A percentile compares a stretch with the other conserved stretches of the same genome.
Evolutionary conservation across 2,888 invertebrate species (phyloP).

Genomic region (Mythimna loreyi): DNA sequence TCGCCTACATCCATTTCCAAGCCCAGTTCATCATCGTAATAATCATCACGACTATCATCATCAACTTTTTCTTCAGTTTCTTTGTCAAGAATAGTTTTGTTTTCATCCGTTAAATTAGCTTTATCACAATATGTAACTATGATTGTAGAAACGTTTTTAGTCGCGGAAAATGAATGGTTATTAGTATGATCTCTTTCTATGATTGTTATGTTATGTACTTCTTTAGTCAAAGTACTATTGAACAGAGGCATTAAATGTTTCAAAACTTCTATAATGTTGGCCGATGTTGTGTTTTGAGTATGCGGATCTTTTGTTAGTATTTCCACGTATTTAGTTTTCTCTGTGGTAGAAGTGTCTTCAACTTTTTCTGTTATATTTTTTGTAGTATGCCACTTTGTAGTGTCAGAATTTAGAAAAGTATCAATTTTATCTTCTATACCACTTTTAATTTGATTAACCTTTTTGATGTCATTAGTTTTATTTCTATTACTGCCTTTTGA

Average conservation of each 20-base stretch:
- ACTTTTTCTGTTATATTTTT: constrained; percentile 42
- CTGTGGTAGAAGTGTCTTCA: constrained; percentile 64
- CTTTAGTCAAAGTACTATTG: constrained; percentile 83
- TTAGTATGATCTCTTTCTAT: constrained; percentile 84
- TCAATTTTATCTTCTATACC: constrained; percentile 82
- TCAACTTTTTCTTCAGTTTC: constrained; percentile 59
- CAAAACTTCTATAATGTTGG: constrained; percentile 84
- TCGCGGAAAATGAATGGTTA: constrained; percentile 81
- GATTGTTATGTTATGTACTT: constrained; percentile 85
- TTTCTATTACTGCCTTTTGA: constrained; percentile 64
- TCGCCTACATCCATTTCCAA: constrained; percentile 57
- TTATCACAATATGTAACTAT: constrained; percentile 87
- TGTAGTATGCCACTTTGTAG: constrained; percentile 50
- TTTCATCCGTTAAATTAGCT: constrained; percentile 74
- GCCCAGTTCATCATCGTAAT: constrained; percentile 66
- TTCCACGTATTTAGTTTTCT: constrained; percentile 81
- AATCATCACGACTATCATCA: constrained; percentile 55
- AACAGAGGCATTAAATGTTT: constrained; percentile 87
- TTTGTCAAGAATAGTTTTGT: constrained; percentile 63
- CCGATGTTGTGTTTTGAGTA: constrained; percentile 77
- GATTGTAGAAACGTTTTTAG: constrained; percentile 85
- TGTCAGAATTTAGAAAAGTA: constrained; percentile 34
- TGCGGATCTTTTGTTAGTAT: constrained; percentile 85
- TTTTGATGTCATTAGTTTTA: constrained; percentile 58
- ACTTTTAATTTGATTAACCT: constrained; percentile 77